Percentiles rank a stretch among this genome's conserved stretches.
These are phyloP conservation scores for Platycnemis pennipes DNA, from an alignment of 2,888 invertebrate species.

Conservation along the genomic window DNA sequence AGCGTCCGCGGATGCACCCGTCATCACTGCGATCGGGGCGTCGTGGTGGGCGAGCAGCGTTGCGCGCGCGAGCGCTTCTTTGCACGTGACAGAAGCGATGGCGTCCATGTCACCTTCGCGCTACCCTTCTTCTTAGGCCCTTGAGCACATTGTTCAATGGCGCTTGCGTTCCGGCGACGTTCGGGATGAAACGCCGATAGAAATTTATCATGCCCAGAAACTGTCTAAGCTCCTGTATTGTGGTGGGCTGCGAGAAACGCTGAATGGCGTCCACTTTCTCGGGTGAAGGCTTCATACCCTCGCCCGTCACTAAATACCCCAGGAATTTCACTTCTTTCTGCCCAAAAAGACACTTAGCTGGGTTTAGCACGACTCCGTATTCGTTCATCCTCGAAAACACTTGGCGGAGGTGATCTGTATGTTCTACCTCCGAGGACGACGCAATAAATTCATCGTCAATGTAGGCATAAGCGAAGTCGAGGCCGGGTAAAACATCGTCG, in stretches of 20 bases:
- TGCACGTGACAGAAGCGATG: not conserved
- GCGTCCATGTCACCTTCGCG: slow-evolving; percentile 71
- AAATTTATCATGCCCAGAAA: slow-evolving; percentile 56
- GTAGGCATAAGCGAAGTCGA: slow-evolving; percentile 67
- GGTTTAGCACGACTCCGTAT: not conserved
- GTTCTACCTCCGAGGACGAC: not conserved
- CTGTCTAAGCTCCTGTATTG: not conserved
- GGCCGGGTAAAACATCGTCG: slow-evolving; percentile 46
- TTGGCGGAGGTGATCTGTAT: not conserved
- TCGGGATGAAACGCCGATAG: slow-evolving; percentile 40
- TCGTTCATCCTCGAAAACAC: not conserved
- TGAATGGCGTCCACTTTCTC: not conserved
- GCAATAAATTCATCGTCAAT: slow-evolving; percentile 61
- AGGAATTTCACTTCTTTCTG: not conserved
- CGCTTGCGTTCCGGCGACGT: slow-evolving; percentile 46
- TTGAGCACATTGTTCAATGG: not conserved
- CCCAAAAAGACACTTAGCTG: slow-evolving; percentile 43
- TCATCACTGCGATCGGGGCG: slow-evolving; percentile 62
- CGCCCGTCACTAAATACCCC: not conserved
- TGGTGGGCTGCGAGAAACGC: not conserved
- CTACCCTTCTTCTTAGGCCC: slow-evolving; percentile 72
- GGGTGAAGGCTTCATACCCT: not conserved
- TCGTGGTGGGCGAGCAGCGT: slow-evolving; percentile 40
- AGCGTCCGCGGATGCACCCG: slow-evolving; percentile 69
- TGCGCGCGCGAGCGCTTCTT: not conserved